Conservation (phyloP, 2,888 invertebrate genomes). For the Hirtodrosophila confusa region DNA sequence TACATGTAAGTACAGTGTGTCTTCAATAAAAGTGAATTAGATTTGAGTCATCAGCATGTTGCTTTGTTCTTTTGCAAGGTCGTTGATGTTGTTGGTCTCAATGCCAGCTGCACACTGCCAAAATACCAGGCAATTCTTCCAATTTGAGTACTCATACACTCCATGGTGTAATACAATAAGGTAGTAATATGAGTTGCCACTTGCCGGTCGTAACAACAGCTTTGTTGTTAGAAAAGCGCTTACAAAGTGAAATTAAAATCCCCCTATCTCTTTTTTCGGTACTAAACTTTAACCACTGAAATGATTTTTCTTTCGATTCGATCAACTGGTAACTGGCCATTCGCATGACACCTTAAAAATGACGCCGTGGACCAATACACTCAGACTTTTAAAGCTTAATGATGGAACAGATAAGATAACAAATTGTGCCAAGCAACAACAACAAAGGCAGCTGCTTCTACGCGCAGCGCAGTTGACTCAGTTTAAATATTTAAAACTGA, state of each 20-base stretch:
- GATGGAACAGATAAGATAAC: conserved; percentile 54
- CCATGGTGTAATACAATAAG: too few species aligned
- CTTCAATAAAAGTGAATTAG: conserved; percentile 52
- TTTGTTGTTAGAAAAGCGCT: too few species aligned
- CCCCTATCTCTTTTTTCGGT: too few species aligned
- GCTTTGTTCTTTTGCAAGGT: conserved; percentile 51
- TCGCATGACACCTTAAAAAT: too few species aligned
- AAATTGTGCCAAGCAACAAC: conserved; percentile 20
- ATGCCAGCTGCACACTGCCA: conserved; percentile 24
- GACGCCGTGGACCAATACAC: neutral
- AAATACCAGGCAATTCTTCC: conserved; percentile 1
- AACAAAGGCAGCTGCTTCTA: neutral
- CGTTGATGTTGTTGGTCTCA: conserved; percentile 32
- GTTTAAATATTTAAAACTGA: conserved; percentile 11
- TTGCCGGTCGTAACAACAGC: too few species aligned
- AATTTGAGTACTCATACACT: too few species aligned
- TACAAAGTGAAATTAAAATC: too few species aligned
- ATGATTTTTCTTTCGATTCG: too few species aligned
- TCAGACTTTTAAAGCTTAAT: neutral
- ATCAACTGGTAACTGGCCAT: too few species aligned
- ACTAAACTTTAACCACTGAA: too few species aligned
- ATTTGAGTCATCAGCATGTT: conserved; percentile 54
- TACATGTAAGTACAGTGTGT: conserved; percentile 17
- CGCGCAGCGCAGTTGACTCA: conserved; percentile 44
- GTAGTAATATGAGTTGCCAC: too few species aligned